Base-by-base conservation (phyloP, 2,797 vertebrate species). In the Nannoperca australis region DNA sequence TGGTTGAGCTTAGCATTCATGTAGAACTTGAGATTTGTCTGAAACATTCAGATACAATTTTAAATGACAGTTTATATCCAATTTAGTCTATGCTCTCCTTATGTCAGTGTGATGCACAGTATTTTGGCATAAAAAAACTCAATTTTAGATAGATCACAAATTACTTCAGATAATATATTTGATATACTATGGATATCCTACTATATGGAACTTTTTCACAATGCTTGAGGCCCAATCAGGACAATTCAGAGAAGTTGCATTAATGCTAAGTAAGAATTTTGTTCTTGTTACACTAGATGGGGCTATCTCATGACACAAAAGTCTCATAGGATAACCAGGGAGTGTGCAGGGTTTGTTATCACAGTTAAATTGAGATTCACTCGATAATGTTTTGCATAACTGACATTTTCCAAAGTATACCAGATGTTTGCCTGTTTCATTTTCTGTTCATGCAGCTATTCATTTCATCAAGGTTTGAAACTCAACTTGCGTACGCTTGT, bases 211-310 rank as follows among this genome's bases (percentile, higher is more conserved):
- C 32, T 9, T 7, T 11, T 30, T 64, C 2, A 1, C 13, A 55
- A 50, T 32, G 54, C 1, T 18, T 42, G 3, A 32, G 27, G 27
- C n/a, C 7, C 1, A 50, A 8, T 56, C 18, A 34, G 8, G 9
- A 17, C 7, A 11, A 6, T 30, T 12, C n/a, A 24, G 50, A 68
- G 3, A 51, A 22, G 15, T 32, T 53, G 11, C 30, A 50, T 56
- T 59, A 24, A 13, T 56, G 11, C 74, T 51, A 7, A 27, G 24
- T 27, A 14, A 54, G 6, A 56, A 36, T 24, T 72, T 34, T 34
- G 1, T n/a, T 69, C 63, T 53, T 50, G 8, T 47, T 36, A 72
- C 76, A 82, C 68, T 76, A 82, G 76, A 47, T 82, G 79, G 65
- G 6, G 61, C 71, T 75, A 30, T 70, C 27, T 5, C 17, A 13